Base-by-base conservation (phyloP, 2,797 vertebrate species). In the Galaxias olidus region DNA sequence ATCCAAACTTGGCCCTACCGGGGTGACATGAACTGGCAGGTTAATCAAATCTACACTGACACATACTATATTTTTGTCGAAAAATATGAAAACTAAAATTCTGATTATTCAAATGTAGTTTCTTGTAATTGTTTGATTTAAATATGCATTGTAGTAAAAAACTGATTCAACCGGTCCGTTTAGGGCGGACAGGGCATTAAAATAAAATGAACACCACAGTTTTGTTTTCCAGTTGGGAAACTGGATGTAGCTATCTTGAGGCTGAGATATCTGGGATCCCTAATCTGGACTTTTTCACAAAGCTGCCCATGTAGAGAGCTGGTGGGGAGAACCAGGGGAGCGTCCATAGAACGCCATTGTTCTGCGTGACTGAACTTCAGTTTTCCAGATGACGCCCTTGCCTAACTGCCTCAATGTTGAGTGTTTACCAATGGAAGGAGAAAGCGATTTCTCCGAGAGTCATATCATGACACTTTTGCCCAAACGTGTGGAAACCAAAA, bases 1-100 rank as follows among this genome's bases (percentile, higher is more conserved):
- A 99, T 96, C 97, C 97, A 99, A 58, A 98, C n/a, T n/a, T n/a
- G n/a, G 12, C 97, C 97, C 97, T 99, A 83, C 42, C 65, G 74
- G 54, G 46, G 79, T n/a, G 11, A 76, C 14, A 68, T 42, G 8
- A 50, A 49, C 13, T n/a, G 49, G 61, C 4, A 10, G 62, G 69
- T 63, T 69, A 49, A 11, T 14, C 64, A 4, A 71, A 50, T 59
- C 11, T 10, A 56, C 10, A 0, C 20, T n/a, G n/a, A n/a, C n/a
- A n/a, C 10, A 70, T 9, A 50, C 10, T 10, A 4, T 41, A 43
- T 59, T 8, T 49, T 48, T 47, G 47, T 18, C 20, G 4, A 9
- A 9, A 11, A 30, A 46, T 44, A 46, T 15, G 1, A n/a, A n/a
- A n/a, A n/a, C n/a, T n/a, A n/a, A n/a, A n/a, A n/a, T n/a, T n/a